Conservation (phyloP, 2,797 vertebrate species). For the Xenops minutus region DNA sequence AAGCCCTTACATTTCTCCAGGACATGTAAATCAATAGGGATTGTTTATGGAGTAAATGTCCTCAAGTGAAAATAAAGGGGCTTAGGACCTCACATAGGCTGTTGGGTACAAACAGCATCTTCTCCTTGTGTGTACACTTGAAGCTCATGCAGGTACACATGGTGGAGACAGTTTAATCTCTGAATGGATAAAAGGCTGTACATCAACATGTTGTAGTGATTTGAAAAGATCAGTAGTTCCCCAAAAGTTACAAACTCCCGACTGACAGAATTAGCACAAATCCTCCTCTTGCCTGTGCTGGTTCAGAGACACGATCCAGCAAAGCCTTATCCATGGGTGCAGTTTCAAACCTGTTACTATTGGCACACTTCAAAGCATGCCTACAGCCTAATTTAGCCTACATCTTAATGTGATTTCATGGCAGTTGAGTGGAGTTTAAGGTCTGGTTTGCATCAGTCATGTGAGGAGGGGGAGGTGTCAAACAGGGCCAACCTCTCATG, state of each 20-base stretch:
- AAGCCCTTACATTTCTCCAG: slow-evolving; percentile 18
- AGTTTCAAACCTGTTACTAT: not conserved
- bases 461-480: not conserved
- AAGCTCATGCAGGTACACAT: not conserved
- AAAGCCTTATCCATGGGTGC: not conserved
- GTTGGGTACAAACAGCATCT: not conserved
- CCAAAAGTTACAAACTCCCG: not conserved
- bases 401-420: not conserved
- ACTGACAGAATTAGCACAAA: slow-evolving; percentile 42
- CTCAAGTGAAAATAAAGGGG: not conserved
- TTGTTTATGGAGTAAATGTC: not conserved
- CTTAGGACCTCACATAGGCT: not conserved
- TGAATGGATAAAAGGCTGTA: not conserved
- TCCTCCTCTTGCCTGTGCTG: not conserved
- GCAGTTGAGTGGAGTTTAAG: not conserved
- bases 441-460: not conserved
- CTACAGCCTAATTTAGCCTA: not conserved
- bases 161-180: not conserved
- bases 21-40: not conserved
- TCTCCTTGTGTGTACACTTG: not conserved
- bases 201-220: not conserved
- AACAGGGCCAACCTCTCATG: fast-evolving
- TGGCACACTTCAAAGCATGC: not conserved
- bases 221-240: slow-evolving; percentile 4
- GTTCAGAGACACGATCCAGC: not conserved